Conservation (phyloP, 2,888 invertebrate species). For the Neuroscelio doddi region DNA sequence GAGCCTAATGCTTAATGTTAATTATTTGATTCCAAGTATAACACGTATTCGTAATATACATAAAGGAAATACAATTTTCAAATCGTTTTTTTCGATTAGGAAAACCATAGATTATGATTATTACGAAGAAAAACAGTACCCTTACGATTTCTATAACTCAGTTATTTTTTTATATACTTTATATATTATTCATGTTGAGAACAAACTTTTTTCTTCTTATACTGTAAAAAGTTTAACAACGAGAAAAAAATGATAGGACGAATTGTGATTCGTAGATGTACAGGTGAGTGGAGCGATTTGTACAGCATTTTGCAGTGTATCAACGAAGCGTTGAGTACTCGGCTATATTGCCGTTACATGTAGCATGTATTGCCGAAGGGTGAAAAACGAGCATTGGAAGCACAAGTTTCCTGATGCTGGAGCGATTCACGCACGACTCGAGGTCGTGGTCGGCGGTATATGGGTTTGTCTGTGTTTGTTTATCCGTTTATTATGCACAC, state of each 20-base stretch:
- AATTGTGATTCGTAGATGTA: slow-evolving; percentile 26
- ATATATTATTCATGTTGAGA: too few species aligned
- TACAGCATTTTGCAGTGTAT: slow-evolving; percentile 43
- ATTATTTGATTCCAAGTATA: slow-evolving; percentile 22
- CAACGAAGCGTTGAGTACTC: slow-evolving; percentile 37
- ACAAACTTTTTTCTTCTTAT: too few species aligned
- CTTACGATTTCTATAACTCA: too few species aligned
- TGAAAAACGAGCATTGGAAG: slow-evolving; percentile 43
- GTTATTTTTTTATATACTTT: too few species aligned
- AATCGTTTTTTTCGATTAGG: too few species aligned
- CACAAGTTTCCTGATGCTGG: slow-evolving; percentile 43
- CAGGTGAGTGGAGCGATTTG: slow-evolving; percentile 43
- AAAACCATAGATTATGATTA: too few species aligned
- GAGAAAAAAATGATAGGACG: neutral
- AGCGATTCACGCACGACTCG: slow-evolving; percentile 45
- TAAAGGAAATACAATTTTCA: too few species aligned
- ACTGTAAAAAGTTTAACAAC: neutral
- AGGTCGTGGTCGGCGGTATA: slow-evolving; percentile 34
- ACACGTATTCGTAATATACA: neutral
- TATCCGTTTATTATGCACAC: slow-evolving; percentile 12
- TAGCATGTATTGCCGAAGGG: slow-evolving; percentile 36
- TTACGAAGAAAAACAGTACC: too few species aligned
- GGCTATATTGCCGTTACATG: slow-evolving; percentile 41
- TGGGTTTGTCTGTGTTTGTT: slow-evolving; percentile 21
- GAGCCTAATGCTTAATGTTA: slow-evolving; percentile 38